These are phyloP conservation scores for Drosophila miranda DNA, from an alignment of 1,140 invertebrate genomes.

Conservation along the genomic window DNA sequence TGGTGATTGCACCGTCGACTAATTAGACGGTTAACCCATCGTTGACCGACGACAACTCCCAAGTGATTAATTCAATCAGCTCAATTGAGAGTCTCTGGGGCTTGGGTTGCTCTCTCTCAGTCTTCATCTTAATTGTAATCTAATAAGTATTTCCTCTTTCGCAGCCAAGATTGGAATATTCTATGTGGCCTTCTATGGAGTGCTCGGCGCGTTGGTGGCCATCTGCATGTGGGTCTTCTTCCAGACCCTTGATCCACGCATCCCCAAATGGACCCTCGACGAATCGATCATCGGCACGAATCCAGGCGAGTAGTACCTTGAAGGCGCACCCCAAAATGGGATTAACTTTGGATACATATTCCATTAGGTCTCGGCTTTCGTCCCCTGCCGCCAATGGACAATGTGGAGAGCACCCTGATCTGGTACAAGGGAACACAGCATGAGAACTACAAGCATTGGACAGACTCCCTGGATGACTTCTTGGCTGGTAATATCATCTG, in stretches of 20 bases:
- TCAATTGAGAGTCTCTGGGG: constrained; percentile 44
- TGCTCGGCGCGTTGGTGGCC: constrained; percentile 92
- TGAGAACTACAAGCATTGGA: constrained; percentile 91
- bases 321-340: not conserved
- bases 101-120: constrained; percentile 19
- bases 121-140: constrained; percentile 38
- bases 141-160: constrained; percentile 33
- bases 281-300: constrained; percentile 94
- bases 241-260: constrained; percentile 93
- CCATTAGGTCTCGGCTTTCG: constrained; percentile 94
- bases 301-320: constrained; percentile 86
- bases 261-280: constrained; percentile 92
- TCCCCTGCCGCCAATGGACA: constrained; percentile 90
- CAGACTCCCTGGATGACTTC: constrained; percentile 88
- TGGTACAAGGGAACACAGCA: constrained; percentile 92
- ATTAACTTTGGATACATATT: constrained; percentile 14
- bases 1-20: constrained; percentile 7
- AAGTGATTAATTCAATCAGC: constrained; percentile 71
- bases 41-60: constrained; percentile 42
- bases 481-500: constrained; percentile 85
- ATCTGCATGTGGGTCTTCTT: constrained; percentile 96
- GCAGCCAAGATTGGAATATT: constrained; percentile 95
- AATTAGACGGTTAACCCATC: constrained; percentile 70
- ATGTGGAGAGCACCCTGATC: constrained; percentile 96
- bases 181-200: constrained; percentile 95